Evolutionary conservation across 2,113 vertebrate genomes (phyloP).

Genomic region (Peromyscus californicus): DNA sequence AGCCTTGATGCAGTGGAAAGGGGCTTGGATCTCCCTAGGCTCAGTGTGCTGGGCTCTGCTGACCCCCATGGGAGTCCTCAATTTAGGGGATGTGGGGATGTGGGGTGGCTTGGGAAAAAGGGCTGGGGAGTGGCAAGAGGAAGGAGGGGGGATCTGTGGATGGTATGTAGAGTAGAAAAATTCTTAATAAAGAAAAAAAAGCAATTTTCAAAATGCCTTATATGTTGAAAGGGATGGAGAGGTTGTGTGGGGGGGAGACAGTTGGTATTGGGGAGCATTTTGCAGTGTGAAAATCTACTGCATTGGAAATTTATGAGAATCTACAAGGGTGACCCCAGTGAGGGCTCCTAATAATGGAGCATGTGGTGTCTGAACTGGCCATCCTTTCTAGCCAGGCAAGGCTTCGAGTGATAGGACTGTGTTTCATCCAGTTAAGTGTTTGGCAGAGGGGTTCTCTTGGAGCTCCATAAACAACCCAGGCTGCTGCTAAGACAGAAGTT

Average conservation of each 20-base stretch:
- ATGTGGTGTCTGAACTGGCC: neutral
- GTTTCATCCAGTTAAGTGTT: neutral
- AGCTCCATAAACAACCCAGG: neutral
- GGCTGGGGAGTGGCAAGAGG: too few relatives aligned
- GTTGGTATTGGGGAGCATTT: neutral
- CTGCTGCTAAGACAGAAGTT: neutral
- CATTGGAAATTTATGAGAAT: neutral
- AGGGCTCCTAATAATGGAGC: neutral
- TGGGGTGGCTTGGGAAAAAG: too few relatives aligned
- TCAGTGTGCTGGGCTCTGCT: too few relatives aligned
- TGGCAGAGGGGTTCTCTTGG: neutral
- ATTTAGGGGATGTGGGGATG: too few relatives aligned
- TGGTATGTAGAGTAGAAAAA: too few relatives aligned
- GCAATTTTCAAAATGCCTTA: neutral
- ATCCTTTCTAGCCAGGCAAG: neutral
- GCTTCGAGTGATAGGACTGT: too few relatives aligned
- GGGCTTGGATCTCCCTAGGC: too few relatives aligned
- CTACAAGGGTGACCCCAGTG: neutral
- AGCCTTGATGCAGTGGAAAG: too few relatives aligned
- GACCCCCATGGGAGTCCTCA: too few relatives aligned
- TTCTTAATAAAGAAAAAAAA: neutral
- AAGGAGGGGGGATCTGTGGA: too few relatives aligned
- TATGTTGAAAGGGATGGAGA: neutral
- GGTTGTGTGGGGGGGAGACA: too few relatives aligned
- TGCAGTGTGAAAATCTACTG: neutral